These are phyloP conservation scores for Norana najaformis DNA, from an alignment of 2,888 invertebrate genomes.

Conservation along the genomic window DNA sequence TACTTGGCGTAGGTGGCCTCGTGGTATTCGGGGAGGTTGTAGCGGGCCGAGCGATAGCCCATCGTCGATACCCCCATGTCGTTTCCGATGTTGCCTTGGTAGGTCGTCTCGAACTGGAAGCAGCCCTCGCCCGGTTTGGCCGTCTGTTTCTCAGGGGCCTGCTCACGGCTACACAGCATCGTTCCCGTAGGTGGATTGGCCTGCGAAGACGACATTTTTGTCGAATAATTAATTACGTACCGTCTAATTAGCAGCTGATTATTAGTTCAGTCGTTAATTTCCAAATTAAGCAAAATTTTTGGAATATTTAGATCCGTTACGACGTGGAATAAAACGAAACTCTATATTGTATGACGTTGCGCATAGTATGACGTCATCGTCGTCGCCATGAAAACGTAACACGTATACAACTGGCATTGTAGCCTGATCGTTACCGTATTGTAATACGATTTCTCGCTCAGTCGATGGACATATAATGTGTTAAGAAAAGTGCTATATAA, in stretches of 20 bases:
- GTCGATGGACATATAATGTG: too few relatives aligned
- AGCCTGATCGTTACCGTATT: neutral
- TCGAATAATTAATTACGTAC: neutral
- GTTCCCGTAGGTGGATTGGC: neutral
- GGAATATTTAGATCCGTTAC: neutral
- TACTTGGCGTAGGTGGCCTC: slow-evolving; percentile 62
- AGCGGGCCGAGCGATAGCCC: slow-evolving; percentile 61
- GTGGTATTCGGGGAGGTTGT: slow-evolving; percentile 62
- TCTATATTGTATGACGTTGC: neutral
- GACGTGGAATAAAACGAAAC: neutral
- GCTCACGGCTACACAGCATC: slow-evolving; percentile 50
- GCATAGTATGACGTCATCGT: neutral
- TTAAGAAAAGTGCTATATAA: too few relatives aligned
- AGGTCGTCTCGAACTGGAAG: slow-evolving; percentile 38
- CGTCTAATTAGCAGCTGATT: neutral
- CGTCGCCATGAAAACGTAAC: neutral
- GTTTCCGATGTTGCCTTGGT: slow-evolving; percentile 60
- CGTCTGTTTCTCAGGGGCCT: slow-evolving; percentile 51
- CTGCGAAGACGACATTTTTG: neutral
- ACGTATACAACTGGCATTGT: neutral
- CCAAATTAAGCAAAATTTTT: too few relatives aligned
- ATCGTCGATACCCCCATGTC: slow-evolving; percentile 63
- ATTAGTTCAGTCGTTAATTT: slow-evolving; percentile 13
- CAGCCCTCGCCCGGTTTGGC: slow-evolving; percentile 25
- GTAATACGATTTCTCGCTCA: too few relatives aligned